Conservation (phyloP, 2,797 vertebrate species). For the Champsocephalus gunnari region DNA sequence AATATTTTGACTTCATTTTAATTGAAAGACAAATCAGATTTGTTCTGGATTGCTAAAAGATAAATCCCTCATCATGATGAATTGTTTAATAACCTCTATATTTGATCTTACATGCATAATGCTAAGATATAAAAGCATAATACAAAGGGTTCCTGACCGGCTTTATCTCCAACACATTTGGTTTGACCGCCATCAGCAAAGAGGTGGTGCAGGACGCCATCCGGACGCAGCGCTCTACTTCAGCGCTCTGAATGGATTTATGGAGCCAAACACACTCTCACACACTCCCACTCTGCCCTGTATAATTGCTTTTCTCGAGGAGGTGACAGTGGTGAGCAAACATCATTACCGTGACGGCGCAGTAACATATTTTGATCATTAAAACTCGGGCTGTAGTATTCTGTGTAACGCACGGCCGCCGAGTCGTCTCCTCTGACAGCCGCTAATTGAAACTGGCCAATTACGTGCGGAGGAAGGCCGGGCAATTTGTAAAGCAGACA, state of each 20-base stretch:
- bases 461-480: constrained; percentile 61
- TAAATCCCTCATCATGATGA: no score
- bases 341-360: constrained; percentile 34
- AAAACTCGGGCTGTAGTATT: constrained; percentile 61
- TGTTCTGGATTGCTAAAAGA: no score
- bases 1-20: no score
- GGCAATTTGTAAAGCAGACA: constrained; percentile 76
- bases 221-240: no score
- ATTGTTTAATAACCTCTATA: no score
- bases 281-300: constrained; percentile 16
- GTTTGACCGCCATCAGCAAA: no score
- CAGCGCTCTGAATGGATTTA: constrained; percentile 26
- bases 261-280: constrained; percentile 7
- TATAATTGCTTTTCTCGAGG: constrained; percentile 65
- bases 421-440: constrained; percentile 65
- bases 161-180: no score
- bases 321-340: constrained; percentile 66
- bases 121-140: no score
- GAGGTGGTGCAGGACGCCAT: no score
- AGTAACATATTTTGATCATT: constrained; percentile 73
- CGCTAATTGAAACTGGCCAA: constrained; percentile 81
- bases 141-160: no score
- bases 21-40: no score
- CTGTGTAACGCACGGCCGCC: constrained; percentile 41
- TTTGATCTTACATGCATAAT: no score